Base-by-base conservation (phyloP, 35 echinoderm and acorn worm species). In the Apostichopus californicus region DNA sequence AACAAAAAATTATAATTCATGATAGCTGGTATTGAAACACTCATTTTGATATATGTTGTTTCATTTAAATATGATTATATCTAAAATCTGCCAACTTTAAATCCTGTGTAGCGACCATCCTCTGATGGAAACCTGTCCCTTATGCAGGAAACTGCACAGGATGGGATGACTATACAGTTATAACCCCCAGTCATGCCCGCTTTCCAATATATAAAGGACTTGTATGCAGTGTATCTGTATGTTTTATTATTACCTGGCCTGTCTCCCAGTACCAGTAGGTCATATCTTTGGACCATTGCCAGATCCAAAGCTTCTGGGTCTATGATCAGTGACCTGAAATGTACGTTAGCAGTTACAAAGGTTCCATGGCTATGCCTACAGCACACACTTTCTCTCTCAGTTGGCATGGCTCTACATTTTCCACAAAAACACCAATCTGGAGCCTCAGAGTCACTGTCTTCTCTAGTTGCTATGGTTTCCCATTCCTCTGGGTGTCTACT, bases 21-120 rank as follows among this genome's bases (percentile, higher is more conserved):
- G 28, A 34, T 34, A 34, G n/a, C n/a, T n/a, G 28, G 28, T 34
- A 34, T 34, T 2, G 28, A 34, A 34, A 34, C 28, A 34, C 28
- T 34, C 28, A 34, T 34, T 34, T 34, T 34, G 28, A 34, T 34
- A 34, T 34, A 34, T 34, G 28, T 34, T 34, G 28, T 34, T 34
- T 34, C 28, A 34, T 34, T 1, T 1, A 34, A 34, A 34, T 34
- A 34, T 34, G 28, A 34, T 34, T 34, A 34, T 34, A 60, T 12
- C 58, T 63, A 86, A 6, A 86, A 86, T 22, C 83, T 20, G 56
- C 56, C 34, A 1, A 86, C 13, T 23, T 55, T 86, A 23, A 86
- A 86, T 20, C 83, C 83, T 55, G 83, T 86, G 15, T 57, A 86
- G 80, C 56, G 80, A 83, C 55, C 28, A 56, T 83, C 80, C 80